These are phyloP conservation scores for Prunella strophiata DNA, from an alignment of 2,797 vertebrate species.

Conservation along the genomic window DNA sequence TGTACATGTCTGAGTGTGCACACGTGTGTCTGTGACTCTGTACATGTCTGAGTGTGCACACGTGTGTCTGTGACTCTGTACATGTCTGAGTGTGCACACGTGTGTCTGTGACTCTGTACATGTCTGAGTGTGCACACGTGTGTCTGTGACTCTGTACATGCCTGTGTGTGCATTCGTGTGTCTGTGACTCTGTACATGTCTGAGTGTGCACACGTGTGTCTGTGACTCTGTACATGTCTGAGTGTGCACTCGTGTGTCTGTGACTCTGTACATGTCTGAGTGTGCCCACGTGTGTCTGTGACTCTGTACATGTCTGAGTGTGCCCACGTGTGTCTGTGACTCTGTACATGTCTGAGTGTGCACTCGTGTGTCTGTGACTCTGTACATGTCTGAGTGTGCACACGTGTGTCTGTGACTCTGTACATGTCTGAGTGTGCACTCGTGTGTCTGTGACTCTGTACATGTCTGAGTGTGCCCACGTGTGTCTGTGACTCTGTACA, in stretches of 20 bases:
- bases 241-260: neutral
- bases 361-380: neutral
- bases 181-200: neutral
- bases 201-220: neutral
- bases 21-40: neutral
- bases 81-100: fast-evolving
- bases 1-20: neutral
- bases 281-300: fast-evolving
- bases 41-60: too few species aligned
- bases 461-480: fast-evolving
- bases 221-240: neutral
- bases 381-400: neutral
- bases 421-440: too few species aligned
- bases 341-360: too few species aligned
- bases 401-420: neutral
- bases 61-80: neutral
- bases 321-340: neutral
- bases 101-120: neutral
- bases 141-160: neutral
- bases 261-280: neutral
- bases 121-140: neutral
- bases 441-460: neutral
- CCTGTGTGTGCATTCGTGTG: fast-evolving
- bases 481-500: neutral
- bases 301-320: too few species aligned